A percentile compares a stretch with the other conserved stretches of the same genome.
Conservation (phyloP, 2,888 invertebrate genomes). For the Eilema depressum region DNA sequence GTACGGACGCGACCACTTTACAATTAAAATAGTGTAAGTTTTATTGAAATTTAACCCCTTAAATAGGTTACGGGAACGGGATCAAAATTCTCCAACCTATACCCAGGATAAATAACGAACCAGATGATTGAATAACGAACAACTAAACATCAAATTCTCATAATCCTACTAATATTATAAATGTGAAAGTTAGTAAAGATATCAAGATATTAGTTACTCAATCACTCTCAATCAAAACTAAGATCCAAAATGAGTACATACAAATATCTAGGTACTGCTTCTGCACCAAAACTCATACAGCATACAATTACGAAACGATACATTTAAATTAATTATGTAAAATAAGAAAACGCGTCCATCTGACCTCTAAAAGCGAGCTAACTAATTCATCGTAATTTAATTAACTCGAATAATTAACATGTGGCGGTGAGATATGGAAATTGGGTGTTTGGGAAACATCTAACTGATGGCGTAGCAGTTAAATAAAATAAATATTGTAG, state of each 20-base stretch:
- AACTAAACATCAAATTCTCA: too few species aligned
- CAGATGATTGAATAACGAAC: too few species aligned
- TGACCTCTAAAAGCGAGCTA: constrained; percentile 49
- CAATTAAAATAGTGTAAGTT: too few species aligned
- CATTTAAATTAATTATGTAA: constrained; percentile 30
- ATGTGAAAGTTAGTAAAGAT: too few species aligned
- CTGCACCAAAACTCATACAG: constrained; percentile 36
- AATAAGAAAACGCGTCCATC: constrained; percentile 36
- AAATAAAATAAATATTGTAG: too few species aligned
- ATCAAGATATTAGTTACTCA: too few species aligned
- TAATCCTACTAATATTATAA: too few species aligned
- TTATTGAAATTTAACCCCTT: too few species aligned
- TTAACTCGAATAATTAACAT: constrained; percentile 48
- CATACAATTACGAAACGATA: constrained; percentile 32
- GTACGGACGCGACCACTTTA: too few species aligned
- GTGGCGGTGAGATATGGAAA: constrained; percentile 26
- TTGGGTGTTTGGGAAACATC: constrained; percentile 6
- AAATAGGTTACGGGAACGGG: too few species aligned
- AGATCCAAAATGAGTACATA: constrained; percentile 16
- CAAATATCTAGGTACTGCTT: constrained; percentile 5
- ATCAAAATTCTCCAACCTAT: too few species aligned
- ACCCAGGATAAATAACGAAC: too few species aligned
- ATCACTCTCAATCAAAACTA: not conserved
- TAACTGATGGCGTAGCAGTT: not conserved
- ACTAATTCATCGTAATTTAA: constrained; percentile 55